Percentiles rank a stretch among this genome's conserved stretches.
phyloP scores from a whole-genome alignment of 2,797 vertebrate species.

The Rhabdophis nuchalis region DNA sequence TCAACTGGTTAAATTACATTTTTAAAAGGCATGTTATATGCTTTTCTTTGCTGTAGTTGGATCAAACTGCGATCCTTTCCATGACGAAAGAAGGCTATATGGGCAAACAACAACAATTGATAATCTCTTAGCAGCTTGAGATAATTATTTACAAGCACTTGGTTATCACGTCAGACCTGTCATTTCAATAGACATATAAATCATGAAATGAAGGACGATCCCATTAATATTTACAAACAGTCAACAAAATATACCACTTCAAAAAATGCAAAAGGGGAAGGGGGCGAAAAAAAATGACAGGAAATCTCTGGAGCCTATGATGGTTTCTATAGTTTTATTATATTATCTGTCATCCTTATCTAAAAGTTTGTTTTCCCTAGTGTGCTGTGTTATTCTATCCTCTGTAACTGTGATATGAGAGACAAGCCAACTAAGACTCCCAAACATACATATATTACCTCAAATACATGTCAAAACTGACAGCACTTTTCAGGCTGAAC shows the following conservation, averaged over 20 bases:
- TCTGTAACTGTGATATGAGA: slow-evolving; percentile 25
- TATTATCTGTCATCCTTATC: slow-evolving; percentile 66
- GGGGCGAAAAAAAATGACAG: slow-evolving; percentile 31
- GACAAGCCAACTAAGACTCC: slow-evolving; percentile 9
- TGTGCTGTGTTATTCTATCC: slow-evolving; percentile 42
- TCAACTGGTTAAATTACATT: neutral
- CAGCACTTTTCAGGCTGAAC: slow-evolving; percentile 15
- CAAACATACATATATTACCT: slow-evolving; percentile 36
- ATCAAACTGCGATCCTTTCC: slow-evolving; percentile 1
- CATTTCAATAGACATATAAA: slow-evolving; percentile 32
- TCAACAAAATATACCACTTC: slow-evolving; percentile 38
- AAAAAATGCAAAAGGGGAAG: slow-evolving; percentile 13
- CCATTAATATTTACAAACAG: slow-evolving; percentile 1
- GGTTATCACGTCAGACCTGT: slow-evolving; percentile 28
- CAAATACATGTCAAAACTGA: slow-evolving; percentile 4
- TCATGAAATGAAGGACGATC: neutral
- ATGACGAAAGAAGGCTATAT: slow-evolving; percentile 6
- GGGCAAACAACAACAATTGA: slow-evolving; percentile 12
- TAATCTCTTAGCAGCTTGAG: neutral
- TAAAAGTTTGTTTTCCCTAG: slow-evolving; percentile 33
- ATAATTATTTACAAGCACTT: slow-evolving; percentile 45
- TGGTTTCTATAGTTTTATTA: slow-evolving; percentile 56
- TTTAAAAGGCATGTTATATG: neutral
- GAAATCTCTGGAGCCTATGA: slow-evolving; percentile 52
- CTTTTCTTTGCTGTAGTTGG: neutral